A percentile compares a stretch with the other conserved stretches of the same genome.
Conservation (phyloP, 64 coral and sea anemone species). For the Catalaphyllia jardinei region DNA sequence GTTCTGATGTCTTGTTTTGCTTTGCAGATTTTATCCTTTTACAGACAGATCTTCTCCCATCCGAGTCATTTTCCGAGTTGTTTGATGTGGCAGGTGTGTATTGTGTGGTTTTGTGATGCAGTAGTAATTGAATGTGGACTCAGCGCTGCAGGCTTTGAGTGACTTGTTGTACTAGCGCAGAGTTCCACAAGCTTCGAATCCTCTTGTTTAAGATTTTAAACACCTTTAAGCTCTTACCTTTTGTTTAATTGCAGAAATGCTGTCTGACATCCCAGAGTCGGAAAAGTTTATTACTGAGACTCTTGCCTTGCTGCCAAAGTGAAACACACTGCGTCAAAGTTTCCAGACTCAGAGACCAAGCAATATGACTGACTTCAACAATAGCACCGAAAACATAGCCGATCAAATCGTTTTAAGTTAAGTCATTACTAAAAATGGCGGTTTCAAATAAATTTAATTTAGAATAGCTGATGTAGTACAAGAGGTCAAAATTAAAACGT, state of each 20-base stretch:
- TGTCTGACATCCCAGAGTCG: slow-evolving; percentile 16
- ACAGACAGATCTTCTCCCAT: slow-evolving; percentile 90
- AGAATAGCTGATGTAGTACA: no score
- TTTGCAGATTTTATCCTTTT: slow-evolving; percentile 78
- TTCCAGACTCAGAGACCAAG: background rate
- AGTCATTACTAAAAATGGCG: no score
- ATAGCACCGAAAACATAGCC: background rate
- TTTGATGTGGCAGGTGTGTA: slow-evolving; percentile 91
- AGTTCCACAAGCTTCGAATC: background rate
- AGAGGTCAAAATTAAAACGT: no score
- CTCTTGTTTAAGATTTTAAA: background rate
- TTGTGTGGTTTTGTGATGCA: background rate
- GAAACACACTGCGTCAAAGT: background rate
- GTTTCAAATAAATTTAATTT: no score
- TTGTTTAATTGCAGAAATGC: slow-evolving; percentile 8
- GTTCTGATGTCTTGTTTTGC: background rate
- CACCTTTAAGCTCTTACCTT: background rate
- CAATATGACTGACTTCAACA: background rate
- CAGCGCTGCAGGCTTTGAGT: no score
- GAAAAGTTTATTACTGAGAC: slow-evolving; percentile 32
- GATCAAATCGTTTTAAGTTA: no score
- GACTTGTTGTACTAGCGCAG: no score
- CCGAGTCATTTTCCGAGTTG: slow-evolving; percentile 81
- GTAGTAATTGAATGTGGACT: no score
- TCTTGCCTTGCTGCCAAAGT: slow-evolving; percentile 27